phyloP scores from a whole-genome alignment of 2,888 invertebrate genomes.

The Minunthozetes semirufus region DNA sequence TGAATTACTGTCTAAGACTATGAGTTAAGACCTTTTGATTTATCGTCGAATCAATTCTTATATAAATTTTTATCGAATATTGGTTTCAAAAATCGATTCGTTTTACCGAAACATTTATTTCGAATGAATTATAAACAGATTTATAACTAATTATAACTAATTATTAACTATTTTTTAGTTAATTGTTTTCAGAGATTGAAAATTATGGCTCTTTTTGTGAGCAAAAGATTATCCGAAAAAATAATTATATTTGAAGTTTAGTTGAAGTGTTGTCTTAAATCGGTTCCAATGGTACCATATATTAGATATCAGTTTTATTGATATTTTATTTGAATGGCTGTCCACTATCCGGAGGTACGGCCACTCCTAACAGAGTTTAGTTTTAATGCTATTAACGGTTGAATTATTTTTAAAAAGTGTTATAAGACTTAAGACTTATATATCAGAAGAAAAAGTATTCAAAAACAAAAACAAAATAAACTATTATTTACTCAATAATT shows the following conservation, averaged over 20 bases:
- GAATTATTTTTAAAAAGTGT: neutral
- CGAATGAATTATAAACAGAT: neutral
- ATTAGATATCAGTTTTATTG: constrained; percentile 18
- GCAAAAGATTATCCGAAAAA: neutral
- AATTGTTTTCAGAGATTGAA: neutral
- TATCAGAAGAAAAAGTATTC: neutral
- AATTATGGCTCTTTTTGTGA: constrained; percentile 3
- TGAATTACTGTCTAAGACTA: neutral
- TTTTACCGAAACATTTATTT: neutral
- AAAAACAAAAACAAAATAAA: neutral
- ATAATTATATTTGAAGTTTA: neutral
- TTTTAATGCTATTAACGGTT: neutral
- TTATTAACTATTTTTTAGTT: too few species aligned
- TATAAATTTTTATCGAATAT: neutral
- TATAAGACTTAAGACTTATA: too few species aligned
- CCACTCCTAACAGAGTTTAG: neutral
- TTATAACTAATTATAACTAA: too few species aligned
- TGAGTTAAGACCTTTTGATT: neutral
- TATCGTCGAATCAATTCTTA: neutral
- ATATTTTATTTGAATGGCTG: constrained; percentile 4
- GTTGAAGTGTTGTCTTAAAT: neutral
- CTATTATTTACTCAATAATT: neutral
- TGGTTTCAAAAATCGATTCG: neutral
- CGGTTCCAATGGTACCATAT: constrained; percentile 17
- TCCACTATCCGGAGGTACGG: neutral